Base-by-base conservation (phyloP, 2,888 invertebrate species). In the Torymus auratus region DNA sequence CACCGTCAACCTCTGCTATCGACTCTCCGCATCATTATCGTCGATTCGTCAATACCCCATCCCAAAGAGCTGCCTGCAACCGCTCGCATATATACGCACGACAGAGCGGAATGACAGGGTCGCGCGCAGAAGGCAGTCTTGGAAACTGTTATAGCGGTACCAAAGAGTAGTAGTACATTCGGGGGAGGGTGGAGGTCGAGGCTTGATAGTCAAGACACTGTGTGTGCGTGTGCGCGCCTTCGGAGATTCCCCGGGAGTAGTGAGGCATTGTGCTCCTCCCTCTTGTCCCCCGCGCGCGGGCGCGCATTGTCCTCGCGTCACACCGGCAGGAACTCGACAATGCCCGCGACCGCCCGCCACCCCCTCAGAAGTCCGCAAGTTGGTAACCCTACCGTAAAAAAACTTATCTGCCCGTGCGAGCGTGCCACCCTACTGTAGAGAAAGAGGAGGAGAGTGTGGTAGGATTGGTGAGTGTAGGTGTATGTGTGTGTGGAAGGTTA, bases 301-400 rank as follows among this genome's bases (percentile, higher is more conserved):
- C 85, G 85, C 85, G 88, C 88, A 89, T 89, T 88, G 89, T 89
- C 88, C 88, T 86, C 88, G 83, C 87, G 88, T 88, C 87, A 87
- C 85, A 68, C 28, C 64, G 62, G 17, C 72, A 61, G 77, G 61
- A 87, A 86, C 86, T 87, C 87, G 84, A 88, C 89, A 87, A 88
- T 88, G 87, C 87, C 17, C 41, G 20, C 20, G 20, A 20, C 20
- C 23, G 23, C 15, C 53, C 17, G 41, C 58, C 52, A 12, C n/a
- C 58, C 28, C 86, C 85, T 41, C 41, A 41, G 41, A 41, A 86
- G 86, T 87, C 86, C 86, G 86, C 86, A 87, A 88, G 87, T 87
- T 88, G 86, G 88, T 88, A 87, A 88, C 86, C 87, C 86, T 86
- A 86, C 86, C 87, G 88, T 88, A 87, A 88, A 88, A 41, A 76